Conservation (phyloP, 92 coral and sea anemone genomes). For the Micromussa lordhowensis region DNA sequence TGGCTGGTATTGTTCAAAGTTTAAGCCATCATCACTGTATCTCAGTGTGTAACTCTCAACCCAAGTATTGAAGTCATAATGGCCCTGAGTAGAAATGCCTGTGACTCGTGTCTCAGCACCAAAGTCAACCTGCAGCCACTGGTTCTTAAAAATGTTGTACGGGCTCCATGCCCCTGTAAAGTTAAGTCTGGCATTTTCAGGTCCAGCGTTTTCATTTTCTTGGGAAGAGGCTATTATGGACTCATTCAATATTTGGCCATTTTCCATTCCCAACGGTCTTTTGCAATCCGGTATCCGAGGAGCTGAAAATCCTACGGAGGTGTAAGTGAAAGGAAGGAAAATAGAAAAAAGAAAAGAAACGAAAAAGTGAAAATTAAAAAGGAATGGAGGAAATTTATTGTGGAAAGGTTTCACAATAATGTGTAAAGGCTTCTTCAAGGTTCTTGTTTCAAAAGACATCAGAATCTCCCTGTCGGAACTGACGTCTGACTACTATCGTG, state of each 20-base stretch:
- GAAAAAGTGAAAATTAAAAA: too few relatives aligned
- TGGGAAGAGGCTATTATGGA: constrained; percentile 5
- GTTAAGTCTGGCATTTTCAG: constrained; percentile 17
- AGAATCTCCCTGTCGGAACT: too few relatives aligned
- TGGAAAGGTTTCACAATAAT: too few relatives aligned
- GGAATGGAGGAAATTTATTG: too few relatives aligned
- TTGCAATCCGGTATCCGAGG: background rate
- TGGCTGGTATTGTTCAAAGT: background rate
- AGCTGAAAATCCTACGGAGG: background rate
- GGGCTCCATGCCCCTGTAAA: constrained; percentile 10
- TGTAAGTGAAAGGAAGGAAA: too few relatives aligned
- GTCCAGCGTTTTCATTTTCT: background rate
- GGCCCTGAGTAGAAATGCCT: constrained; percentile 8
- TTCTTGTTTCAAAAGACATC: too few relatives aligned
- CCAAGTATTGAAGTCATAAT: background rate
- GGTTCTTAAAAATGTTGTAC: background rate
- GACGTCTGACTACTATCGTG: too few relatives aligned
- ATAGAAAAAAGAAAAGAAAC: too few relatives aligned
- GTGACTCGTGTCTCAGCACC: background rate
- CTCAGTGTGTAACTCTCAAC: constrained; percentile 4
- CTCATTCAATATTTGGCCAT: background rate
- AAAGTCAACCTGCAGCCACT: constrained; percentile 14
- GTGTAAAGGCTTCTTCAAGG: too few relatives aligned
- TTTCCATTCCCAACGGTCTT: constrained; percentile 4
- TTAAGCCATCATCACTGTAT: background rate